These are phyloP conservation scores for Pterocles gutturalis DNA, from an alignment of 2,113 vertebrate species.

Conservation along the genomic window DNA sequence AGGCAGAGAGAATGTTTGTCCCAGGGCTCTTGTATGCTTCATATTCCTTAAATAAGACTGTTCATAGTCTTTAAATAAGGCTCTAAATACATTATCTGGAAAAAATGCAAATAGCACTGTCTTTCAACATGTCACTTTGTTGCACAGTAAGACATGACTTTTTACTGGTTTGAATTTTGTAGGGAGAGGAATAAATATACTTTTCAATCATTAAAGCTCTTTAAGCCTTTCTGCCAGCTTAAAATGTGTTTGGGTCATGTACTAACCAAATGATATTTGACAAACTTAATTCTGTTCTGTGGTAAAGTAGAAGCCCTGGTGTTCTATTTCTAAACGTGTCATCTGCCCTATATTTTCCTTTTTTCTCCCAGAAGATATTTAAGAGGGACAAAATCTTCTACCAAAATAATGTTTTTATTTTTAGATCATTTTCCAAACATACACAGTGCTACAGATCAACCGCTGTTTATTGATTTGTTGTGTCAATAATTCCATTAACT, in stretches of 20 bases:
- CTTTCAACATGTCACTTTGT: neutral
- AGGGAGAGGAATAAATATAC: neutral
- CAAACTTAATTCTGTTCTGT: neutral
- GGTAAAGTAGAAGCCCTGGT: neutral
- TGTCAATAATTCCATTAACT: slow-evolving; percentile 64
- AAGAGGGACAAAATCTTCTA: slow-evolving; percentile 10
- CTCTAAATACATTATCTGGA: slow-evolving; percentile 43
- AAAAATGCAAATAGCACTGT: neutral
- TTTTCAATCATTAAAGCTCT: neutral
- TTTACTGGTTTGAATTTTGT: neutral
- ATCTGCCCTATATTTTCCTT: neutral
- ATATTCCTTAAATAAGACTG: slow-evolving; percentile 64
- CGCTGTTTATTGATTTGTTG: slow-evolving; percentile 69
- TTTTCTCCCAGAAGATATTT: slow-evolving; percentile 19
- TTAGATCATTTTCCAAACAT: slow-evolving; percentile 59
- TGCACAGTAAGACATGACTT: neutral
- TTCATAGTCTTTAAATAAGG: slow-evolving; percentile 68
- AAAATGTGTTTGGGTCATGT: neutral
- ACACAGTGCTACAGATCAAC: slow-evolving; percentile 19
- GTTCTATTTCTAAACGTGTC: neutral
- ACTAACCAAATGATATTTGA: neutral
- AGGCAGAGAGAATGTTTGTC: slow-evolving; percentile 39
- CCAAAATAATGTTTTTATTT: slow-evolving; percentile 56
- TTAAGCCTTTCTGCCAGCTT: neutral
- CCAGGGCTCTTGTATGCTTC: slow-evolving; percentile 40